Evolutionary conservation across 2,797 vertebrate species (phyloP).

Genomic region (Phrynocephalus forsythii): DNA sequence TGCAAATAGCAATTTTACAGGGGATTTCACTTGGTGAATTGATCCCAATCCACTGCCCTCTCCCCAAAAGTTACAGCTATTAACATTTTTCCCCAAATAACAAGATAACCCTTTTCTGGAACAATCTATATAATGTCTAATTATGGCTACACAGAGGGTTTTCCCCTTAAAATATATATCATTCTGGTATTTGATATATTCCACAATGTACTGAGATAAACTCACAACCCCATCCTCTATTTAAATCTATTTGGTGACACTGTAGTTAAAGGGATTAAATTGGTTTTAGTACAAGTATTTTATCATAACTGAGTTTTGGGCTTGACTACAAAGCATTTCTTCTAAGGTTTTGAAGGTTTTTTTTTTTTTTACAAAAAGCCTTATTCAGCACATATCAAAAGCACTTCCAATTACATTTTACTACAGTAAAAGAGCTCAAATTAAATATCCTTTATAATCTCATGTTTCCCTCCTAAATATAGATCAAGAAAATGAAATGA

Average conservation of each 20-base stretch:
- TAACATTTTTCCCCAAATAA: background rate
- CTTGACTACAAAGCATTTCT: constrained; percentile 10
- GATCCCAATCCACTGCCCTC: background rate
- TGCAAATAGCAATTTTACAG: background rate
- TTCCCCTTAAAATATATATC: background rate
- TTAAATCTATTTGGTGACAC: constrained; percentile 14
- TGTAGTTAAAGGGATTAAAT: constrained; percentile 16
- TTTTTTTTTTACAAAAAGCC: background rate
- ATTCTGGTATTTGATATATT: background rate
- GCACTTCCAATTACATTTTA: constrained; percentile 30
- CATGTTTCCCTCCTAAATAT: constrained; percentile 26
- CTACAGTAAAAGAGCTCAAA: constrained; percentile 19
- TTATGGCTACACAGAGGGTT: background rate
- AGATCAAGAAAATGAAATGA: constrained; percentile 22
- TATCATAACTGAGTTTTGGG: constrained; percentile 11
- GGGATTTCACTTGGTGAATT: background rate
- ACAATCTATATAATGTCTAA: background rate
- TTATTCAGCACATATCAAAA: constrained; percentile 44
- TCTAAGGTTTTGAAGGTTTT: constrained; percentile 15
- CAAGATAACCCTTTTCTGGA: background rate
- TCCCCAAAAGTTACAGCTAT: background rate
- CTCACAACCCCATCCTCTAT: background rate
- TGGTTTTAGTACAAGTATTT: constrained; percentile 10
- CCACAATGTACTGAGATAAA: background rate
- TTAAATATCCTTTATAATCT: constrained; percentile 24